Conservation (phyloP, 2,797 vertebrate species). For the Sternotherus odoratus region DNA sequence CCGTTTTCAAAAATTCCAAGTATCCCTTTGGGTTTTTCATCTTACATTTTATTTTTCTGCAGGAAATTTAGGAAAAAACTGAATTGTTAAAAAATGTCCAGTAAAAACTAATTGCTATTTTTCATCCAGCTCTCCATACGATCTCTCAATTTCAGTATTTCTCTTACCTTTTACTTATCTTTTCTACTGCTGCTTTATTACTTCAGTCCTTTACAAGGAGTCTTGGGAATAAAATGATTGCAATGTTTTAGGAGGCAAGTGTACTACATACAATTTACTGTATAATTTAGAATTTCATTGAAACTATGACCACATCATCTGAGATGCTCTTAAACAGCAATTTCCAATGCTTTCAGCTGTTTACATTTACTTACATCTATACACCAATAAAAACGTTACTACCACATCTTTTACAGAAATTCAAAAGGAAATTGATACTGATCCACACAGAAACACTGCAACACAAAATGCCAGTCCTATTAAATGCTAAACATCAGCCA, state of each 20-base stretch:
- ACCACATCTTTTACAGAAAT: not conserved
- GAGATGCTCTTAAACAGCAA: not conserved
- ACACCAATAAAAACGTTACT: not conserved
- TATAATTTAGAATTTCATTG: not conserved
- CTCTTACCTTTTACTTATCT: not conserved
- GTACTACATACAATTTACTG: not conserved
- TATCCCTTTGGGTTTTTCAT: not conserved
- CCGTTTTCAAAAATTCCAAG: not conserved
- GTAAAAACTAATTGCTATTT: not conserved
- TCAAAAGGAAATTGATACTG: not conserved
- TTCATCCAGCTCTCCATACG: not conserved
- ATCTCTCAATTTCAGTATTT: not conserved
- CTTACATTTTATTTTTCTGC: not conserved
- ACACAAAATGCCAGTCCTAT: constrained; percentile 21
- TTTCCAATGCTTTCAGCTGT: not conserved
- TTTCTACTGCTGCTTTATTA: not conserved
- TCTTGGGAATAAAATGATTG: not conserved
- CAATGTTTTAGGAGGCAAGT: fast-evolving
- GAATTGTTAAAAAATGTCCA: not conserved
- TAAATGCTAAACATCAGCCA: constrained; percentile 36
- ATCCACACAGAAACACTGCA: not conserved
- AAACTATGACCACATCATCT: not conserved
- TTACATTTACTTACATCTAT: not conserved
- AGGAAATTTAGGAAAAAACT: not conserved
- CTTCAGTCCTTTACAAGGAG: not conserved